Conservation (phyloP, 2,888 invertebrate species). For the Taphrorychus bicolor region DNA sequence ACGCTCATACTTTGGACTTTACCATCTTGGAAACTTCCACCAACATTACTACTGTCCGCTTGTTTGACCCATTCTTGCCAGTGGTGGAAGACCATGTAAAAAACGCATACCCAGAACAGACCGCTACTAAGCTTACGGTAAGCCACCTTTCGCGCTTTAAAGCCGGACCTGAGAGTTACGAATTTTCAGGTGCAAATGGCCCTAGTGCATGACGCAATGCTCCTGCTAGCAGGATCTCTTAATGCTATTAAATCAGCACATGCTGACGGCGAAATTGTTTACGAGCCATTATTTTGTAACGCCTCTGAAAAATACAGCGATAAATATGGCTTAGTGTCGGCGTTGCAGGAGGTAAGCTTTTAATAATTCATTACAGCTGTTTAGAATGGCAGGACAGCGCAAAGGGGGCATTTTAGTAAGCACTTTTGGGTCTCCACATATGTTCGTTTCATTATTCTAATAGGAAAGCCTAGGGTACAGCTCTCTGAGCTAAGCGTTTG, state of each 20-base stretch:
- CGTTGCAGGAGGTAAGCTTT: constrained; percentile 38
- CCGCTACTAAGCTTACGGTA: not conserved
- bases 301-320: constrained; percentile 38
- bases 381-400: constrained; percentile 3
- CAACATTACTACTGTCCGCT: constrained; percentile 74
- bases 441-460: constrained; percentile 6
- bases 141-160: not conserved
- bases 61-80: constrained; percentile 60
- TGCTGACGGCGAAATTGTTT: constrained; percentile 30
- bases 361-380: constrained; percentile 36
- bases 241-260: constrained; percentile 32
- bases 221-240: constrained; percentile 66
- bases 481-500: too few species aligned
- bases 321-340: constrained; percentile 34
- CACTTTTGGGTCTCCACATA: not conserved
- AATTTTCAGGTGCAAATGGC: constrained; percentile 68
- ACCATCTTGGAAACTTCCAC: constrained; percentile 67
- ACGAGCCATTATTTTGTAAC: constrained; percentile 36
- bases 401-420: not conserved
- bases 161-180: not conserved
- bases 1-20: constrained; percentile 71
- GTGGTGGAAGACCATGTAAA: not conserved
- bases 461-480: too few species aligned
- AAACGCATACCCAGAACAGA: not conserved
- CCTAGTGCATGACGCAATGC: constrained; percentile 73